Evolutionary conservation across 92 coral and sea anemone species (phyloP).

Genomic region (Diadumene lineata): DNA sequence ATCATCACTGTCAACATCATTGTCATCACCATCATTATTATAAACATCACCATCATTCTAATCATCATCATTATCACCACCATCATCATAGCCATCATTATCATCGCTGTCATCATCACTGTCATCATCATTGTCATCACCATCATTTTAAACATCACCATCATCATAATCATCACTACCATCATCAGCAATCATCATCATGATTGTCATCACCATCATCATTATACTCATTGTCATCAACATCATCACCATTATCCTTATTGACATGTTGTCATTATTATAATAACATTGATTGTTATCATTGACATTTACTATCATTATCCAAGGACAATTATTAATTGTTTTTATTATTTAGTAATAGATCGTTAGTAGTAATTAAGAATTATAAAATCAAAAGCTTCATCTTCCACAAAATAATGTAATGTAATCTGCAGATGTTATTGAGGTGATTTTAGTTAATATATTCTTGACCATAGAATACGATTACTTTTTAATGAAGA

Average conservation of each 20-base stretch:
- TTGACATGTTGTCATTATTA: not conserved
- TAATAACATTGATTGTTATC: not conserved
- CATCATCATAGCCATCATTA: not conserved
- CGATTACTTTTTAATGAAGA: not conserved
- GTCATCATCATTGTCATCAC: not conserved
- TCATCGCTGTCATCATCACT: not conserved
- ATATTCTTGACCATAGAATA: not conserved
- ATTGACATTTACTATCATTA: too few relatives aligned
- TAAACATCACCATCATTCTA: not conserved
- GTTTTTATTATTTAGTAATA: too few relatives aligned
- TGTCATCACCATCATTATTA: not conserved
- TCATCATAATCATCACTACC: too few relatives aligned
- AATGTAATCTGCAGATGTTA: too few relatives aligned
- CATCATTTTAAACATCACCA: too few relatives aligned
- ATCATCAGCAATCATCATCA: not conserved
- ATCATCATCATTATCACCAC: not conserved
- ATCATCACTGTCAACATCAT: not conserved
- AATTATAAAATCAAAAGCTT: too few relatives aligned
- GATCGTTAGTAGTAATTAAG: too few relatives aligned
- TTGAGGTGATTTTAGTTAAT: not conserved
- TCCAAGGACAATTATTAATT: too few relatives aligned
- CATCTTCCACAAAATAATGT: too few relatives aligned
- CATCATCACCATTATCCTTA: not conserved
- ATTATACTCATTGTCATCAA: not conserved
- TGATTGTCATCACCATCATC: not conserved